Percentiles rank a stretch among this genome's conserved stretches.
These are phyloP conservation scores for Astreopora myriophthalma DNA, from an alignment of 64 coral and sea anemone species.

Conservation along the genomic window DNA sequence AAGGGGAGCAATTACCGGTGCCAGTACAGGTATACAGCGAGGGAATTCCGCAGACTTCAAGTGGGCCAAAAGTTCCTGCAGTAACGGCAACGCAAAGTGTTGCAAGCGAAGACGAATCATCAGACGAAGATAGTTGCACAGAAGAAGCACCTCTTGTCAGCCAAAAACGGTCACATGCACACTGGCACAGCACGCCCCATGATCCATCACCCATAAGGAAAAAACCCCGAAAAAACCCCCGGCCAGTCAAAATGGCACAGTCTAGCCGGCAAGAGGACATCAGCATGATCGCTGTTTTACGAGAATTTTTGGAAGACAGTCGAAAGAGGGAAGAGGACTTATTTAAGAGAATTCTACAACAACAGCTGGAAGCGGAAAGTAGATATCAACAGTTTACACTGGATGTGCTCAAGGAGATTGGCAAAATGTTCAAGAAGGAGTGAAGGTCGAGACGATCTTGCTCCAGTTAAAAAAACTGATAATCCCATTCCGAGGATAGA, in stretches of 20 bases:
- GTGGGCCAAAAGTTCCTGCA: not conserved
- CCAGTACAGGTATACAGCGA: not conserved
- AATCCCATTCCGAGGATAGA: too few species aligned
- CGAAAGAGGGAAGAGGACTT: constrained; percentile 85
- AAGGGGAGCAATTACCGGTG: not conserved
- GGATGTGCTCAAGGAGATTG: constrained; percentile 90
- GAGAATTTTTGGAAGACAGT: constrained; percentile 91
- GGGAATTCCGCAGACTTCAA: not conserved
- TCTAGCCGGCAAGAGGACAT: constrained; percentile 58
- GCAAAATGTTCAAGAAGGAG: constrained; percentile 71
- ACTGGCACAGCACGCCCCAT: not conserved
- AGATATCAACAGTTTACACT: constrained; percentile 93
- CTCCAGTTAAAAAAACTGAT: not conserved
- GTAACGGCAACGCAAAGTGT: not conserved
- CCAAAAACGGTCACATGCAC: not conserved
- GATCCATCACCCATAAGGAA: constrained; percentile 13
- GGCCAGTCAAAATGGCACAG: constrained; percentile 51
- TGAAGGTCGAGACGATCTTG: not conserved
- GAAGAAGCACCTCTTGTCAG: not conserved
- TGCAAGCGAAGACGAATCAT: constrained; percentile 16
- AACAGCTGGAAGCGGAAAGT: constrained; percentile 80
- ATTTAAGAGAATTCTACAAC: constrained; percentile 84
- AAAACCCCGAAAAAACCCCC: constrained; percentile 69
- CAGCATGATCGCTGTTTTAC: constrained; percentile 65
- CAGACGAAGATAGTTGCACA: not conserved